Evolutionary conservation across 92 coral and sea anemone genomes (phyloP), one percentile per base, ranked within the genome.

Genomic region (Porites lobata): DNA sequence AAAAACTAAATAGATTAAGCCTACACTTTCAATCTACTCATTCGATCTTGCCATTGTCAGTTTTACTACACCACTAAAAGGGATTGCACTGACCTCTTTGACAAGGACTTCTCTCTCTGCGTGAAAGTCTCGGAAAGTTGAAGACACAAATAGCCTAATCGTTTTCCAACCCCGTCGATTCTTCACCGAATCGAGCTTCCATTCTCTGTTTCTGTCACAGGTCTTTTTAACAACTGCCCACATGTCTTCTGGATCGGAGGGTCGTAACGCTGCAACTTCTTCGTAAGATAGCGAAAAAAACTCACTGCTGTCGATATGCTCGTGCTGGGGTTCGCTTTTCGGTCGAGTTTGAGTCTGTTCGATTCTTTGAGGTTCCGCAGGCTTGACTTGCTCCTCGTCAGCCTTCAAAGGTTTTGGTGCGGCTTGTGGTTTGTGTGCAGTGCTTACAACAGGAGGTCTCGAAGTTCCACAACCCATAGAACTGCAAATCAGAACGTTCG

Each of bases 111-210:
- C 99, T 29, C 99, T 76, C 73, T 97, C 99, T 6, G 91, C 96
- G 86, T 97, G 99, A 84, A 97, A 97, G 83, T 97, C 99, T 18
- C 96, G 93, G 82, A 98, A 98, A 12, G 99, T 98, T n/a, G 99
- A 98, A 7, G 99, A 98, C 72, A 98, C 99, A 78, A 98, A 98
- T 82, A 98, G 83, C 10, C 99, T 93, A 78, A 98, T 98, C 6
- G 99, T 98, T 65, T 98, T 98, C 99, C 99, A 98, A 1, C 99
- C 99, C 73, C 98, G 84, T 68, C 99, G 91, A 73, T 96, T 98
- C 70, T 98, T 94, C 21, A 94, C 96, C 11, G 95, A 93, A 24
- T 98, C 93, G n/a, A 98, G 71, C 53, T 87, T 94, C 98, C 98
- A 94, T 67, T 95, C 94, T 13, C 73, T 90, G 70, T 85, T 68